Evolutionary conservation across 2,113 vertebrate species (phyloP), one percentile per base, ranked within the genome.

Genomic region (Mobula hypostoma): DNA sequence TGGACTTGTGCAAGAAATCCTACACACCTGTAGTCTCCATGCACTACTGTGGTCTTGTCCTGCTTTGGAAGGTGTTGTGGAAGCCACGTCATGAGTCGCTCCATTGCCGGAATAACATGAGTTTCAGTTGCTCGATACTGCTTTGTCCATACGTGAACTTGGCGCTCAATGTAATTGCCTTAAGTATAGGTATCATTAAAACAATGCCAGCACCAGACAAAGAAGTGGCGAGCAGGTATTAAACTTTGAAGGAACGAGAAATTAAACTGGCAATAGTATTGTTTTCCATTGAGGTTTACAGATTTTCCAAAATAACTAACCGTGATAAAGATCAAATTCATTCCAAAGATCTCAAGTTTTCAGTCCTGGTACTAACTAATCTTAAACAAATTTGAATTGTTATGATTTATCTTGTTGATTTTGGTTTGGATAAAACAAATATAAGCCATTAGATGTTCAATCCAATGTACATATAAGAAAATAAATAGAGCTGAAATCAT

Each of bases 21-120:
- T 66, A 66, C 61, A 68, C 95, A 98, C 98, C 97, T 98, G 97
- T 97, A 98, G 95, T 97, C 97, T 74, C 98, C 98, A 0, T 98
- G 98, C 68, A 98, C 96, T n/a, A 98, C 32, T 0, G 97, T 95
- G 0, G 85, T 96, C 94, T 40, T 95, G 95, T 97, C 96, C 27
- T 95, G 94, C 7, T 82, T 77, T 5, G 98, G 97, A 0, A 98
- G 95, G 94, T 98, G 97, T 78, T 95, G 95, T 0, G 97, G 97
- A 66, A 98, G 96, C 98, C 98, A 98, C 11, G 96, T 29, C 0
- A 97, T 96, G 92, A 98, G 97, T 94, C 97, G 96, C 95, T 98
- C 97, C 97, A 98, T 97, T 0, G 96, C 95, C 0, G 97, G 97
- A 94, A 98, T 96, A 3, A 94, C n/a, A 0, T 72, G 94, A 9